Percentiles rank a stretch among this genome's conserved stretches.
These are phyloP conservation scores for Pao palembangensis DNA, from an alignment of 2,113 vertebrate genomes.

Conservation along the genomic window DNA sequence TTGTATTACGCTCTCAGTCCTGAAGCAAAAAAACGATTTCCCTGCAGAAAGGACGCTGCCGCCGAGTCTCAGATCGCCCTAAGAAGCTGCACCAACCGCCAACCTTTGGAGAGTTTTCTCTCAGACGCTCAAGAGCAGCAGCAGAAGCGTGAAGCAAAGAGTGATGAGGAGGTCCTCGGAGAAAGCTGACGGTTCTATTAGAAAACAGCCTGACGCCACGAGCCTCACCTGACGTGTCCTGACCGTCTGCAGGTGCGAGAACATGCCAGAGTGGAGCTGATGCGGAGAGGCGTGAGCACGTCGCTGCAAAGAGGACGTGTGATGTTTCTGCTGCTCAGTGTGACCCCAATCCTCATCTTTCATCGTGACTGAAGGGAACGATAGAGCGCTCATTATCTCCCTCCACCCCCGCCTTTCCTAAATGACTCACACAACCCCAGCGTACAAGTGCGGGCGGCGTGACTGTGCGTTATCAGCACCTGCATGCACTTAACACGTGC, in stretches of 20 bases:
- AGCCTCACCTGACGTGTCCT: background rate
- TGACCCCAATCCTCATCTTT: conserved; percentile 54
- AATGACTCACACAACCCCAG: conserved; percentile 7
- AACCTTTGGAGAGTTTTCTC: too few species aligned
- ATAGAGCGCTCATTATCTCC: conserved; percentile 23
- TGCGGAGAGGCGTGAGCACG: background rate
- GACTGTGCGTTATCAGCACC: conserved; percentile 11
- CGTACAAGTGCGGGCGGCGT: conserved; percentile 2
- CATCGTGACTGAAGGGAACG: conserved; percentile 27
- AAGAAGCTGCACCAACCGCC: conserved; percentile 32
- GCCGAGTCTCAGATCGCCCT: conserved; percentile 30
- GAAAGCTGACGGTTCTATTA: conserved; percentile 39
- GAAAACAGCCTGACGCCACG: conserved; percentile 14
- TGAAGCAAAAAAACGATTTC: conserved; percentile 38
- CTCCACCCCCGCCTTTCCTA: background rate
- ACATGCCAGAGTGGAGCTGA: conserved; percentile 2
- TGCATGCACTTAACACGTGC: background rate
- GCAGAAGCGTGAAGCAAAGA: too few species aligned
- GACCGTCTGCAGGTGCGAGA: background rate
- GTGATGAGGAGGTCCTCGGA: conserved; percentile 28
- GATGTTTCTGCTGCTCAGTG: conserved; percentile 42
- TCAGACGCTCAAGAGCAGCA: too few species aligned
- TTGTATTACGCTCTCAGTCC: too few species aligned
- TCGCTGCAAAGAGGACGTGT: conserved; percentile 16
- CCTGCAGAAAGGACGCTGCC: conserved; percentile 19